Percentiles rank a stretch among this genome's conserved stretches.
phyloP scores from a whole-genome alignment of 2,888 invertebrate species.

The Silvanus unidentatus region DNA sequence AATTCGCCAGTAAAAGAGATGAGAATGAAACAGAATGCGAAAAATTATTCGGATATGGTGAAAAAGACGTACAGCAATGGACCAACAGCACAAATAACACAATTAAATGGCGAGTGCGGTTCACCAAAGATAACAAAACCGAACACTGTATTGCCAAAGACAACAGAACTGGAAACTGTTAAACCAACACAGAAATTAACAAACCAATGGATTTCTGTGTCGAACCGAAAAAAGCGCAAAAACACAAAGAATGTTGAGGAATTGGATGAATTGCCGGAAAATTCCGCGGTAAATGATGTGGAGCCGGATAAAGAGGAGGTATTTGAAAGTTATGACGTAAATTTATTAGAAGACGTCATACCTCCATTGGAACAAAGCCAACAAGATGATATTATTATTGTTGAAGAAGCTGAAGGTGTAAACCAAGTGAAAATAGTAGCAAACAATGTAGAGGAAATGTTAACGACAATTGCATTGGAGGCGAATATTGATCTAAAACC shows the following conservation, averaged over 20 bases:
- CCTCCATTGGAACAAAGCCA: constrained; percentile 14
- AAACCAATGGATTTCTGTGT: constrained; percentile 44
- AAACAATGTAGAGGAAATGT: constrained; percentile 18
- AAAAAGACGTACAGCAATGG: not conserved
- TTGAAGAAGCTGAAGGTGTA: constrained; percentile 14
- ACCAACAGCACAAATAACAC: too few species aligned
- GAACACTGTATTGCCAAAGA: too few species aligned
- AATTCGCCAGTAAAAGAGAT: too few species aligned
- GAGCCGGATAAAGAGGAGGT: constrained; percentile 17
- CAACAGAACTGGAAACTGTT: too few species aligned
- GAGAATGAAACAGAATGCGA: too few species aligned
- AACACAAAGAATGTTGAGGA: constrained; percentile 31
- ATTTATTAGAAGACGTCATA: constrained; percentile 32
- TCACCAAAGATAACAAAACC: too few species aligned
- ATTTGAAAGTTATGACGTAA: constrained; percentile 36
- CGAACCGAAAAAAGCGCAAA: constrained; percentile 40
- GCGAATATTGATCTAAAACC: too few species aligned
- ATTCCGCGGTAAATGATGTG: constrained; percentile 3
- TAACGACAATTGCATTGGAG: constrained; percentile 20
- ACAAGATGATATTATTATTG: constrained; percentile 14
- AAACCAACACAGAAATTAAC: constrained; percentile 11
- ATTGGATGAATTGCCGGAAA: constrained; percentile 19
- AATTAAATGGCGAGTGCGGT: too few species aligned
- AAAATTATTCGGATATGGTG: not conserved
- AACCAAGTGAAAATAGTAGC: constrained; percentile 7